Base-by-base conservation (phyloP, 2,797 vertebrate genomes). In the Loriculus beryllinus region DNA sequence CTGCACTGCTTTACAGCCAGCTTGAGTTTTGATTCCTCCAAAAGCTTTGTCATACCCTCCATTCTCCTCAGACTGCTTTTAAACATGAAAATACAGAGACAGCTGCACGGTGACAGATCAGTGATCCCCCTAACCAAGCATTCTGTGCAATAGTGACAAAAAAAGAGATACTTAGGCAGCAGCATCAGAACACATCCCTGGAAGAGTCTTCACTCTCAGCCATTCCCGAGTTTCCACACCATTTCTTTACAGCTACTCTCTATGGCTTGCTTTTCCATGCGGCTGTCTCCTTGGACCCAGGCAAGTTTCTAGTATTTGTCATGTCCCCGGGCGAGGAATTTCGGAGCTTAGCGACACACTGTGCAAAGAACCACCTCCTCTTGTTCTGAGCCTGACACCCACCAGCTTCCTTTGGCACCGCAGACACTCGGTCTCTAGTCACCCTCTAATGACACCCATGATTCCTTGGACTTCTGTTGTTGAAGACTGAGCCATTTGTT, bases 301-400 rank as follows among this genome's bases (percentile, higher is more conserved):
- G 43, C 60, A 86, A 93, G 42, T 14, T 56, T 67, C 11, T 28
- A 64, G 14, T 23, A 83, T 33, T 86, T 70, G 62, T 70, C 62
- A 80, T 13, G 47, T 57, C 64, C 81, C 60, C 0, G 0, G 42
- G 79, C 6, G 4, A 68, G 72, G 82, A 93, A 91, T 80, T 92
- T 86, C 81, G 70, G 49, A 88, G 81, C 71, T 52, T 57, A 77
- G 48, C 1, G 4, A 80, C 52, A 82, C 43, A 22, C 14, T 64
- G 43, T 23, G 45, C 71, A 52, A 64, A 94, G 87, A 94, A 90
- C 85, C 87, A 94, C 79, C 85, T 96, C 91, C 82, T 94, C 91
- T 78, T 80, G 51, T 86, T 94, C 94, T 57, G 42, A 91, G 78
- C 9, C 13, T 33, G 48, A 82, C 82, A 87, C 84, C 76, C 82